These are phyloP conservation scores for Scaptomyza parva DNA, from an alignment of 2,888 invertebrate genomes.

Conservation along the genomic window DNA sequence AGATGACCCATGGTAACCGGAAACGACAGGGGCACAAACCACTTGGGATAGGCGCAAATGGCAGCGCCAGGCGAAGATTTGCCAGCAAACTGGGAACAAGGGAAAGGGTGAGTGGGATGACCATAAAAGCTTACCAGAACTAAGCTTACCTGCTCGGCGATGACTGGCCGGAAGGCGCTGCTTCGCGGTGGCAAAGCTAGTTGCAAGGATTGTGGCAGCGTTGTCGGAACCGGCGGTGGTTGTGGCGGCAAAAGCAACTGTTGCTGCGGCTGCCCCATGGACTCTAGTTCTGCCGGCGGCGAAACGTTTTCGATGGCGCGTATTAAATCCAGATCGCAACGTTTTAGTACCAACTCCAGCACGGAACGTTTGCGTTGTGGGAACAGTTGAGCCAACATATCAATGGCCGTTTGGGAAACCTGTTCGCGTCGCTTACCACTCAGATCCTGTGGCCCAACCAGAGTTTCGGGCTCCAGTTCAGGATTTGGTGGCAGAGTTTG, in stretches of 20 bases:
- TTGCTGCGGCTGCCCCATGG: slow-evolving; percentile 12
- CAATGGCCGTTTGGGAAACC: slow-evolving; percentile 91
- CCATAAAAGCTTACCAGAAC: not conserved
- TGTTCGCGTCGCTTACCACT: slow-evolving; percentile 59
- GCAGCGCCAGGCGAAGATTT: slow-evolving; percentile 47
- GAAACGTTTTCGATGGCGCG: slow-evolving; percentile 85
- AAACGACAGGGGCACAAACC: slow-evolving; percentile 84
- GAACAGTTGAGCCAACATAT: slow-evolving; percentile 94
- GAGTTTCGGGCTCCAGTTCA: slow-evolving; percentile 22
- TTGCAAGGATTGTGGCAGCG: slow-evolving; percentile 29
- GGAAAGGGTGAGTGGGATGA: not conserved
- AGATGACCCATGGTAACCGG: slow-evolving; percentile 84
- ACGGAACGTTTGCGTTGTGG: slow-evolving; percentile 95
- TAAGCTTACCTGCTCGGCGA: slow-evolving; percentile 65
- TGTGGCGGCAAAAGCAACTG: slow-evolving; percentile 9
- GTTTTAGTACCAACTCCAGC: slow-evolving; percentile 94
- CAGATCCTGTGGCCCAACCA: slow-evolving; percentile 60
- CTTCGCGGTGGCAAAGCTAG: slow-evolving; percentile 53
- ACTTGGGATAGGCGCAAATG: slow-evolving; percentile 84
- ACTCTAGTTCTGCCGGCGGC: slow-evolving; percentile 42
- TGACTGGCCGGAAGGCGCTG: slow-evolving; percentile 80
- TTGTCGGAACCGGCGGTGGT: slow-evolving; percentile 4
- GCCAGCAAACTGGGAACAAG: slow-evolving; percentile 39
- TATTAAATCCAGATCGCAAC: slow-evolving; percentile 95
- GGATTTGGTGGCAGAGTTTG: not conserved